phyloP scores from a whole-genome alignment of 2,797 vertebrate species.

The Gymnopithys bicolor region DNA sequence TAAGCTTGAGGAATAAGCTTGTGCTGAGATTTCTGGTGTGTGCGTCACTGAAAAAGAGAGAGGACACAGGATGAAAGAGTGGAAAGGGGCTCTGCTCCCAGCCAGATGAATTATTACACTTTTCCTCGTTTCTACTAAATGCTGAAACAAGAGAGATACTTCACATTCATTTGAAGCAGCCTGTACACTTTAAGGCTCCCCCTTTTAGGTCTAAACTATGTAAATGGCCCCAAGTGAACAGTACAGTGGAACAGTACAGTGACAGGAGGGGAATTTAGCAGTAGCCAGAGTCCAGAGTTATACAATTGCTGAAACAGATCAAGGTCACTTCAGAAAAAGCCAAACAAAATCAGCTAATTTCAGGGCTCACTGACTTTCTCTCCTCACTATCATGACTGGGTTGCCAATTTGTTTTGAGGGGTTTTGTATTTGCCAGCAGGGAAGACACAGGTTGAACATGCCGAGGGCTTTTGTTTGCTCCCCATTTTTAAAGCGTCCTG shows the following conservation, averaged over 20 bases:
- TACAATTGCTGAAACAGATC: not conserved
- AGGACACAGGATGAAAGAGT: not conserved
- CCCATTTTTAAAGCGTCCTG: not conserved
- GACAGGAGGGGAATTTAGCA: not conserved
- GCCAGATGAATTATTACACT: not conserved
- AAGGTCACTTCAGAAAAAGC: conserved; percentile 7
- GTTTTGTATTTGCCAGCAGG: not conserved
- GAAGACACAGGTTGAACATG: not conserved
- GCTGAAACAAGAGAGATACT: not conserved
- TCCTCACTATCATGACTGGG: not conserved
- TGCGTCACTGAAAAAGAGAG: not conserved
- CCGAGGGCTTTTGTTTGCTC: not conserved
- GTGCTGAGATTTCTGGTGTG: not conserved
- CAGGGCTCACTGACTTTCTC: not conserved
- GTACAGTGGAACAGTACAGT: not conserved
- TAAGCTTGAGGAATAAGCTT: not conserved
- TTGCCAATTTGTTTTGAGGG: not conserved
- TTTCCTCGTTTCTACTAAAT: not conserved
- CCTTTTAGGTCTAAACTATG: not conserved
- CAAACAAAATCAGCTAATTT: conserved; percentile 19
- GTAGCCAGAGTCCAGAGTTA: not conserved
- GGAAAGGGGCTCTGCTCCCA: not conserved
- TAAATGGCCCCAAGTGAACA: not conserved
- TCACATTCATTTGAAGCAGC: not conserved
- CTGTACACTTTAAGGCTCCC: not conserved